Conservation (phyloP, 2,113 vertebrate species). For the Oxyruncus cristatus region DNA sequence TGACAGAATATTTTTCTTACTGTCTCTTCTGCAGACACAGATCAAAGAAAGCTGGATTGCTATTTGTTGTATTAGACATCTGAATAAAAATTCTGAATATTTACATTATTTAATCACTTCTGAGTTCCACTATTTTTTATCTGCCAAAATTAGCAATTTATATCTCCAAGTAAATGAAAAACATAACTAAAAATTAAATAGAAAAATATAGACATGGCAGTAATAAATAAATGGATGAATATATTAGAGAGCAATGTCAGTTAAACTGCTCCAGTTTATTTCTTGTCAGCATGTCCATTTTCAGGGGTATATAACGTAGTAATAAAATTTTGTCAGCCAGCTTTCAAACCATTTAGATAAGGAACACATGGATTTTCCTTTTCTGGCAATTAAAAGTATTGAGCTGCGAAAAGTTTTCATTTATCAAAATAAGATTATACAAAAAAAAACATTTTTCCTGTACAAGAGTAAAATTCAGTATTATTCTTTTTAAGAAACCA, state of each 20-base stretch:
- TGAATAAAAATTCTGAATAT: slow-evolving; percentile 50
- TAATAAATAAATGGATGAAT: slow-evolving; percentile 33
- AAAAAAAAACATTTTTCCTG: background rate
- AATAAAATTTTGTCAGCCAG: background rate
- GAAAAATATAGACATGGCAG: background rate
- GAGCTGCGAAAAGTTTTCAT: background rate
- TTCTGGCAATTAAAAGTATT: background rate
- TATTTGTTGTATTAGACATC: slow-evolving; percentile 36
- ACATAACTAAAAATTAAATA: background rate
- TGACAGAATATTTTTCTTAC: slow-evolving; percentile 18
- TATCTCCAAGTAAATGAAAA: slow-evolving; percentile 29
- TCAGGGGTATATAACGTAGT: background rate
- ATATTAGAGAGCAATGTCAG: background rate
- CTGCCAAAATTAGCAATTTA: slow-evolving; percentile 46
- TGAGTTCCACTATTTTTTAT: background rate
- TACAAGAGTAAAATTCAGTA: background rate
- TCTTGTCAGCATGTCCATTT: slow-evolving; percentile 1
- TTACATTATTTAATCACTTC: slow-evolving; percentile 31
- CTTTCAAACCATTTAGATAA: background rate
- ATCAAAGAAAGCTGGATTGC: slow-evolving; percentile 29
- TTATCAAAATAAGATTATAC: background rate
- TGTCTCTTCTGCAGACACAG: background rate
- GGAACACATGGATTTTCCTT: background rate
- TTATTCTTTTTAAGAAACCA: background rate
- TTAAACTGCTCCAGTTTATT: background rate